These are phyloP conservation scores for Chironomus tepperi DNA, from an alignment of 1,140 invertebrate species.

Conservation along the genomic window DNA sequence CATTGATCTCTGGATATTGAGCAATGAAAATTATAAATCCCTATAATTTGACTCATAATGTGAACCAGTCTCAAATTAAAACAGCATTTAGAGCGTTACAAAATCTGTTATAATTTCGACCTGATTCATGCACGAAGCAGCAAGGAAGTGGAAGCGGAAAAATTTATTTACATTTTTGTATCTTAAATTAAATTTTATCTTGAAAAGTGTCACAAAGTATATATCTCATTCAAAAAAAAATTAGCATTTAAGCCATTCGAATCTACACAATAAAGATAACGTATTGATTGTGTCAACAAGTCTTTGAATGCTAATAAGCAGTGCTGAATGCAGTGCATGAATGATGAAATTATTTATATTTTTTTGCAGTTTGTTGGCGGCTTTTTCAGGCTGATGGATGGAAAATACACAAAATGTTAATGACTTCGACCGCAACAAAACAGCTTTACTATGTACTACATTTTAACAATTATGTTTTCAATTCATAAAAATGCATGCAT, in stretches of 20 bases:
- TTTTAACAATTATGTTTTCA: not conserved
- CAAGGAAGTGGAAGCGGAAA: not conserved
- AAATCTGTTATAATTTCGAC: too few relatives aligned
- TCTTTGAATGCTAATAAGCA: not conserved
- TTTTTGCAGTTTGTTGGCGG: not conserved
- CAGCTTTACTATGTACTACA: not conserved
- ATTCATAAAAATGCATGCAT: not conserved
- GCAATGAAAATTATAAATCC: too few relatives aligned
- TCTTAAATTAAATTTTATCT: not conserved
- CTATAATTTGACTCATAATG: too few relatives aligned
- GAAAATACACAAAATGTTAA: not conserved
- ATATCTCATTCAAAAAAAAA: too few relatives aligned
- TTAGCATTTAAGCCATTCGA: not conserved
- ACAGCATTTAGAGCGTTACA: too few relatives aligned
- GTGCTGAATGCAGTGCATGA: not conserved
- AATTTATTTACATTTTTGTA: not conserved
- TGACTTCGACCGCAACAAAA: not conserved
- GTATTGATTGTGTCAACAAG: constrained; percentile 1
- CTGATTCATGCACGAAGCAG: not conserved
- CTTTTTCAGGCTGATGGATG: not conserved
- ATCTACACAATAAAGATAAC: not conserved
- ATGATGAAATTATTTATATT: not conserved
- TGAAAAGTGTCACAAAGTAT: too few relatives aligned
- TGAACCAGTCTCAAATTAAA: too few relatives aligned
- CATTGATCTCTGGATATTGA: too few relatives aligned